Evolutionary conservation across 1,140 invertebrate species (phyloP).

Genomic region (Plectus sambesii): DNA sequence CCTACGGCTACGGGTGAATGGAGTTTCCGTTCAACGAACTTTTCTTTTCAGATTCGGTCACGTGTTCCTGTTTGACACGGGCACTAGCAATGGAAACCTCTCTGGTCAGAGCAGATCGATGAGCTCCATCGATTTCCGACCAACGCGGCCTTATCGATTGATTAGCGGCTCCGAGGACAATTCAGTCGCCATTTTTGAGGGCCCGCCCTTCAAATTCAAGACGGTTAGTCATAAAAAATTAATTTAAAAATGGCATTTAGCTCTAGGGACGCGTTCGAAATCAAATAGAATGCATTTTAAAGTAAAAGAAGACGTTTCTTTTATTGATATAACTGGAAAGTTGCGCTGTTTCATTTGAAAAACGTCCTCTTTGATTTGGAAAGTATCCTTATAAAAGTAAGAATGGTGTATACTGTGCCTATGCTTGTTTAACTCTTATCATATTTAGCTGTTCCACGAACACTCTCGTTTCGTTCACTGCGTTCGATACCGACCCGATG

Average conservation of each 20-base stretch:
- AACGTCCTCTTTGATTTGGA: constrained; percentile 15
- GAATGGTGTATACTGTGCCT: constrained; percentile 5
- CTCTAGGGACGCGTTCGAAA: too few relatives aligned
- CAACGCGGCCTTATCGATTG: constrained; percentile 76
- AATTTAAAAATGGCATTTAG: too few relatives aligned
- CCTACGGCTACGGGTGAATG: too few relatives aligned
- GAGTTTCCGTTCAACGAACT: too few relatives aligned
- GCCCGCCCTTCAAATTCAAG: constrained; percentile 96
- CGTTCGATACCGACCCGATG: constrained; percentile 81
- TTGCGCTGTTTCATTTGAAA: not conserved
- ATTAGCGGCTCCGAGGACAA: constrained; percentile 93
- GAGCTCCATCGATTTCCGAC: constrained; percentile 84
- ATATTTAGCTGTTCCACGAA: constrained; percentile 56
- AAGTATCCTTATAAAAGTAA: too few relatives aligned
- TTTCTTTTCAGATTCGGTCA: constrained; percentile 68
- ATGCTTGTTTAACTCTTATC: constrained; percentile 1
- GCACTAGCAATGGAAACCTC: constrained; percentile 92
- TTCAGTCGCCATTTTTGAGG: constrained; percentile 84
- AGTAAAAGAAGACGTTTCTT: not conserved
- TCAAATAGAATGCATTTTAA: too few relatives aligned
- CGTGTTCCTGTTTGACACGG: constrained; percentile 93
- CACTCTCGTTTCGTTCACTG: constrained; percentile 88
- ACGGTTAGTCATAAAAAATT: constrained; percentile 25
- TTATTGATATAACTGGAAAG: too few relatives aligned
- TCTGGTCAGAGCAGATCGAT: constrained; percentile 89